Conservation (phyloP, 2,797 vertebrate species). For the Kryptolebias ocellatus region DNA sequence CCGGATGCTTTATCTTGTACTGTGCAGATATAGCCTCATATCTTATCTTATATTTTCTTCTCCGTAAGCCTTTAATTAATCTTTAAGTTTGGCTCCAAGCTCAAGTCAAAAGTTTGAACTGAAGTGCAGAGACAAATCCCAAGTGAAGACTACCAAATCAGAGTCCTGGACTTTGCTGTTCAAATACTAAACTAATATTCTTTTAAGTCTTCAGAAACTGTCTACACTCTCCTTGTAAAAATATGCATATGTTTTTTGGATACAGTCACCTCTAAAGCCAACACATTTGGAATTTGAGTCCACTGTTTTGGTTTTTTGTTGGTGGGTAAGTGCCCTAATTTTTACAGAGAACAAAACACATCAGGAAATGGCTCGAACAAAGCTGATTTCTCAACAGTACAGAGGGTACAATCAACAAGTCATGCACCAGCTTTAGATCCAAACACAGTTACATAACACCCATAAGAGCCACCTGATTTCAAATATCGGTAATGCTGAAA, state of each 20-base stretch:
- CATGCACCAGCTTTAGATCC: neutral
- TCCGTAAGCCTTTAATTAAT: neutral
- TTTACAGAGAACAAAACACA: neutral
- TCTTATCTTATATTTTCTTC: neutral
- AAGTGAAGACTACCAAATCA: neutral
- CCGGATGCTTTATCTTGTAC: neutral
- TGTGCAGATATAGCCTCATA: neutral
- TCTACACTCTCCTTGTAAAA: neutral
- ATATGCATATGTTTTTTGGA: neutral
- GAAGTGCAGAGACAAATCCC: neutral
- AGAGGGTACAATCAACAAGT: neutral
- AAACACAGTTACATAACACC: neutral
- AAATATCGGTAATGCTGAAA: neutral
- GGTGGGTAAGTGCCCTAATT: neutral
- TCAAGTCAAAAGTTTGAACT: neutral
- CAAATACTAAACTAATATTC: neutral
- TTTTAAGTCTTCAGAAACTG: neutral
- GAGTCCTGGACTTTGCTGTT: slow-evolving; percentile 2
- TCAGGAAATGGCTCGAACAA: neutral
- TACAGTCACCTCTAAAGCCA: neutral
- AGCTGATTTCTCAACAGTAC: slow-evolving; percentile 1
- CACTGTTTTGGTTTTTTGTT: neutral
- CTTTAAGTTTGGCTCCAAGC: neutral
- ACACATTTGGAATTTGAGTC: neutral
- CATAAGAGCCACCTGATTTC: neutral